These are phyloP conservation scores for Myxocyprinus asiaticus DNA, from an alignment of 2,113 vertebrate species.

Conservation along the genomic window DNA sequence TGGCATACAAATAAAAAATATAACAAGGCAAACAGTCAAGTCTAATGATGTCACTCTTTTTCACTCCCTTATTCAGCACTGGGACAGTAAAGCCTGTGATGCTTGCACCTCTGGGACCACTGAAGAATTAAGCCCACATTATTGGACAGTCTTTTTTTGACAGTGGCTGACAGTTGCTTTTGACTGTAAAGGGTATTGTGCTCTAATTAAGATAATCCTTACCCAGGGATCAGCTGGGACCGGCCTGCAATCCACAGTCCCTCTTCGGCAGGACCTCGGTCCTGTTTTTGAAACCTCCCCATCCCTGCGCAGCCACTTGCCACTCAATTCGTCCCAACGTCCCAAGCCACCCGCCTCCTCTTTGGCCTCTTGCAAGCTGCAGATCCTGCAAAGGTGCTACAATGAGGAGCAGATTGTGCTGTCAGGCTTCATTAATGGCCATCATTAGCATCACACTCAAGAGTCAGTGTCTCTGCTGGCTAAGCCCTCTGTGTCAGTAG, in stretches of 20 bases:
- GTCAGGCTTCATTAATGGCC: conserved; percentile 98
- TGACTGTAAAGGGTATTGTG: conserved; percentile 65
- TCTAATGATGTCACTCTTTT: conserved; percentile 57
- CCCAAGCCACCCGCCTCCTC: conserved; percentile 69
- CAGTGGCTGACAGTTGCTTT: conserved; percentile 64
- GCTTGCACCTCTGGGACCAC: conserved; percentile 25
- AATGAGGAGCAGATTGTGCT: conserved; percentile 99
- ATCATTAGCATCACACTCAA: conserved; percentile 97
- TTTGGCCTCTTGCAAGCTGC: conserved; percentile 76
- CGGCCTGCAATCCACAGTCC: conserved; percentile 71
- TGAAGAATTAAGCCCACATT: conserved; percentile 39
- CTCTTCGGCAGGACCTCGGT: conserved; percentile 53
- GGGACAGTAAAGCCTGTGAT: conserved; percentile 43
- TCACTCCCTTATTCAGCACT: neutral
- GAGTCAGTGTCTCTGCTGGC: conserved; percentile 75
- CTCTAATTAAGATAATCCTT: conserved; percentile 96
- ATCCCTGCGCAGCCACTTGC: conserved; percentile 58
- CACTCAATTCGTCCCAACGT: conserved; percentile 63
- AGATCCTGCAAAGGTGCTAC: conserved; percentile 84
- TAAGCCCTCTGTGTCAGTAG: conserved; percentile 67
- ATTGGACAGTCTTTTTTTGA: conserved; percentile 61
- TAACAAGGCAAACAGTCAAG: conserved; percentile 62
- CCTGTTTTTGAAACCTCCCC: conserved; percentile 67
- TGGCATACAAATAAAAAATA: too few species aligned
- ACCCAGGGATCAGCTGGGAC: conserved; percentile 87